Evolutionary conservation across 2,888 invertebrate genomes (phyloP).

Genomic region (Sphinx pinastri): DNA sequence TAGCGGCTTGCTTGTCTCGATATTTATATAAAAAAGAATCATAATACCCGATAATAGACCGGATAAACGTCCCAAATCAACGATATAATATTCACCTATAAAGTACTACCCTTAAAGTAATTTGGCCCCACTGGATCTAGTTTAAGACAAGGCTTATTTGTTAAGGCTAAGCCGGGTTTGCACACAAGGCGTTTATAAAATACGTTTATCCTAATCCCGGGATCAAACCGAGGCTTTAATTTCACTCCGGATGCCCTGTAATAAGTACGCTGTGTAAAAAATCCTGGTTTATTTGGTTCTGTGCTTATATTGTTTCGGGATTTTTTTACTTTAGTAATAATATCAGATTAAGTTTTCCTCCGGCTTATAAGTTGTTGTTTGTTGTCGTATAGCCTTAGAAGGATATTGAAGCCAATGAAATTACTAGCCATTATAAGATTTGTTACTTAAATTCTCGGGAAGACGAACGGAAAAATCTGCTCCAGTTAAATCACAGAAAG

Average conservation of each 20-base stretch:
- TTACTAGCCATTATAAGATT: no score
- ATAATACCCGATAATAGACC: no score
- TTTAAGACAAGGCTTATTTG: constrained; percentile 20
- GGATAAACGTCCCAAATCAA: no score
- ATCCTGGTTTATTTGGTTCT: background rate
- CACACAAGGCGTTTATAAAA: constrained; percentile 22
- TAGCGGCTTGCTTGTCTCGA: no score
- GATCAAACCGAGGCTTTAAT: constrained; percentile 7
- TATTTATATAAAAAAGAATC: no score
- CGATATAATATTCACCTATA: constrained; percentile 3
- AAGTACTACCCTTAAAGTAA: constrained; percentile 1
- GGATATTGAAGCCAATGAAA: no score
- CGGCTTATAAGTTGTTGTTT: no score
- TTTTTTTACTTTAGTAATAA: background rate
- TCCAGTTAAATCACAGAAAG: no score
- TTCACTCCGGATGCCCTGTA: background rate
- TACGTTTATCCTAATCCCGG: constrained; percentile 15
- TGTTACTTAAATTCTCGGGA: no score
- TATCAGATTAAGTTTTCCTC: no score
- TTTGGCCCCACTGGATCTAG: constrained; percentile 11
- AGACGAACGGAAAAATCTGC: no score
- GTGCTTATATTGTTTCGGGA: background rate
- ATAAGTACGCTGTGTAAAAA: constrained; percentile 10
- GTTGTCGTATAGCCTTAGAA: no score
- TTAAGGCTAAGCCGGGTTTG: constrained; percentile 13